These are phyloP conservation scores for Columba livia DNA, from an alignment of 2,113 vertebrate genomes.

Conservation along the genomic window DNA sequence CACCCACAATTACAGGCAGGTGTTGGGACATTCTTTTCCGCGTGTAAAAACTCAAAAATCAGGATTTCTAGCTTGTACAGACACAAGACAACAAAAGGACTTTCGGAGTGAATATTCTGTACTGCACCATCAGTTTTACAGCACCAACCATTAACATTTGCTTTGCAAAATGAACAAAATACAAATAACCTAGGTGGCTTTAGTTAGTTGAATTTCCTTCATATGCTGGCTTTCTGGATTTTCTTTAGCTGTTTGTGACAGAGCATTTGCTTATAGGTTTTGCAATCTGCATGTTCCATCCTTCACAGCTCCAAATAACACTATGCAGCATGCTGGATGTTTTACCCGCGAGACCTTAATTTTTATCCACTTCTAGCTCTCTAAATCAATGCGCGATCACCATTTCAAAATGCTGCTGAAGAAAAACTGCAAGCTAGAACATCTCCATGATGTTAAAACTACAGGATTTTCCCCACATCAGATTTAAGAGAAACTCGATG, in stretches of 20 bases:
- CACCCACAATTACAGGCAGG: conserved; percentile 7
- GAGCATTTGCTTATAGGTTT: not conserved
- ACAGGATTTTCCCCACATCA: not conserved
- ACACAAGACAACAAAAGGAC: not conserved
- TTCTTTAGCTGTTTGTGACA: not conserved
- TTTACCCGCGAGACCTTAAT: not conserved
- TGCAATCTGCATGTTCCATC: not conserved
- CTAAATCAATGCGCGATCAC: not conserved
- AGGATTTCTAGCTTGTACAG: not conserved
- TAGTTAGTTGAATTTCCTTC: not conserved
- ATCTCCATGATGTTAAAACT: not conserved
- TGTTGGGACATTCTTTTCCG: not conserved
- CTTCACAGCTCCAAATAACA: not conserved
- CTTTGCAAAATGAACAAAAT: not conserved
- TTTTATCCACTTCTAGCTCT: not conserved
- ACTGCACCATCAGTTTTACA: not conserved
- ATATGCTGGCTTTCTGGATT: not conserved
- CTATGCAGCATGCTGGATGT: not conserved
- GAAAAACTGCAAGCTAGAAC: not conserved
- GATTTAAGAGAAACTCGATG: not conserved
- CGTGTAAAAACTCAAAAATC: not conserved
- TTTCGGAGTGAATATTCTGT: not conserved
- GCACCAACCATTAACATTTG: not conserved
- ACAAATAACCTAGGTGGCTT: not conserved
- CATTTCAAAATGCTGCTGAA: not conserved